Conservation (phyloP, 2,113 vertebrate species). For the Monarcha castaneiventris region DNA sequence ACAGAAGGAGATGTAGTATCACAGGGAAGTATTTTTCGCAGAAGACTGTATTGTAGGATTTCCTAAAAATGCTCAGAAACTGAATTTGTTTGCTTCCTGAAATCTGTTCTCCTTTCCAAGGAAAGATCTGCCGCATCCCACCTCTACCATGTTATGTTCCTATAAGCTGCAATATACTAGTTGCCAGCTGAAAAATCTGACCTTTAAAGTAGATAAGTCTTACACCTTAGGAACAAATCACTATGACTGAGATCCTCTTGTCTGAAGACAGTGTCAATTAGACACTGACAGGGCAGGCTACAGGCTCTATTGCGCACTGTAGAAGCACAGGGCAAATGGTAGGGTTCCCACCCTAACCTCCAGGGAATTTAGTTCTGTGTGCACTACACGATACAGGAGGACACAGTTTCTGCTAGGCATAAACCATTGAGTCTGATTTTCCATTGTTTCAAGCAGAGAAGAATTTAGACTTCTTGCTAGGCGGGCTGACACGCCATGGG, state of each 20-base stretch:
- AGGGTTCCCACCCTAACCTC: neutral
- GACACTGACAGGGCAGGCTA: neutral
- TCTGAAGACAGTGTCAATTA: neutral
- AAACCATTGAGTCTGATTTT: neutral
- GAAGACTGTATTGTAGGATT: neutral
- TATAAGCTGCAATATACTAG: neutral
- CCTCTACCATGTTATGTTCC: neutral
- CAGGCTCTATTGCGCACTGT: neutral
- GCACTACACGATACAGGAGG: neutral
- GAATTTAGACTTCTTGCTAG: neutral
- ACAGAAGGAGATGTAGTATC: neutral
- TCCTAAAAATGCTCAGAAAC: neutral
- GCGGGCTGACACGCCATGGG: neutral
- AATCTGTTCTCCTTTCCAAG: neutral
- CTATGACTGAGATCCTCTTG: neutral
- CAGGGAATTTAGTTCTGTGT: neutral
- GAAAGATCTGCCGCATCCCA: neutral
- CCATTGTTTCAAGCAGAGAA: neutral
- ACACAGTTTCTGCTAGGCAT: neutral
- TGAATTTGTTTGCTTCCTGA: neutral
- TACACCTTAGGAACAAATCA: neutral
- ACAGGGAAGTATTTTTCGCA: neutral
- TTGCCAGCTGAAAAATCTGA: neutral
- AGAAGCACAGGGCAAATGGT: neutral
- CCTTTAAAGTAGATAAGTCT: neutral